Evolutionary conservation across 2,888 invertebrate species (phyloP).

Genomic region (Chymomyza caudatula): DNA sequence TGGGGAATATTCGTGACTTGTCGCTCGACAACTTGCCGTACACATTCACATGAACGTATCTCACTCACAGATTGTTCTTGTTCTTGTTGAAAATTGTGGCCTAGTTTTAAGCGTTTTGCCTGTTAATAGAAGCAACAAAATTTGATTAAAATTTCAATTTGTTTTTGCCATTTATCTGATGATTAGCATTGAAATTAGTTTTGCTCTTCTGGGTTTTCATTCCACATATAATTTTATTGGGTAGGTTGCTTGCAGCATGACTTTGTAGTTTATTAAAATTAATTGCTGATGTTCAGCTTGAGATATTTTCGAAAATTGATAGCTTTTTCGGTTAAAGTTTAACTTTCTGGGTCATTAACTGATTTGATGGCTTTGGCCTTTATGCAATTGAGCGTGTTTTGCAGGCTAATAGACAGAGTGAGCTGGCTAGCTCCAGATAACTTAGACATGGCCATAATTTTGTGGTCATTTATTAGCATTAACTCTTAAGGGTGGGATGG

Average conservation of each 20-base stretch:
- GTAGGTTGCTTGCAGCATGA: conserved; percentile 32
- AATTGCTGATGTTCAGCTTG: conserved; percentile 52
- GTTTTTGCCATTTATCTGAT: conserved; percentile 23
- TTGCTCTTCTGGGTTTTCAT: conserved; percentile 7
- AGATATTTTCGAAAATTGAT: conserved; percentile 38
- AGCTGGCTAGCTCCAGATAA: not conserved
- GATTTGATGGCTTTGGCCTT: conserved; percentile 52
- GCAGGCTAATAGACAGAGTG: not conserved
- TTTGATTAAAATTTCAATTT: conserved; percentile 67
- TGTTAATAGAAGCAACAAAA: conserved; percentile 23
- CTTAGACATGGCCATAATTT: not conserved
- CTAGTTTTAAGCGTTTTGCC: not conserved
- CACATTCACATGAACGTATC: not conserved
- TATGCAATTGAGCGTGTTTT: conserved; percentile 33
- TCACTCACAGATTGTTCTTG: conserved; percentile 11
- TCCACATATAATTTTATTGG: not conserved
- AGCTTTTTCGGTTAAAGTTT: conserved; percentile 30
- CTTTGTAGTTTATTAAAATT: conserved; percentile 65
- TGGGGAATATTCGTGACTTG: conserved; percentile 59
- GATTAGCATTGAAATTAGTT: conserved; percentile 54
- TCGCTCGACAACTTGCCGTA: conserved; percentile 57
- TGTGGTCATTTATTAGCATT: not conserved
- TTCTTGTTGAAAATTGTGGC: conserved; percentile 12
- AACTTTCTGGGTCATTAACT: conserved; percentile 62
- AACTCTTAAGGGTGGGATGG: not conserved